phyloP scores from a whole-genome alignment of 2,113 vertebrate species.

The Prietella phreatophila region DNA sequence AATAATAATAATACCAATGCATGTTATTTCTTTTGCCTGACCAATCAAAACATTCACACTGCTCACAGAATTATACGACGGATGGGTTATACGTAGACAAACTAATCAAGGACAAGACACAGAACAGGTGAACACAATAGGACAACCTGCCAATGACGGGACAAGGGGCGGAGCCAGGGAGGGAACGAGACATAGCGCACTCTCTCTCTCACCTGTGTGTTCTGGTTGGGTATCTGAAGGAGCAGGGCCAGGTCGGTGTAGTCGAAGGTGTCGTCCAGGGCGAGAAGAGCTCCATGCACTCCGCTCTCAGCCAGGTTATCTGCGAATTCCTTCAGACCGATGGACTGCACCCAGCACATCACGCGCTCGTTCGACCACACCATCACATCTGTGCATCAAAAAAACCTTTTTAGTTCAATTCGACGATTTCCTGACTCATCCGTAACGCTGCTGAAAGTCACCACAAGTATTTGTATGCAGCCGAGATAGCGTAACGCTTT shows the following conservation, averaged over 20 bases:
- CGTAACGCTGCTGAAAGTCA: background rate
- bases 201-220: constrained; percentile 77
- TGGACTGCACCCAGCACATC: constrained; percentile 88
- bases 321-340: constrained; percentile 89
- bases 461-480: background rate
- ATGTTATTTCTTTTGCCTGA: background rate
- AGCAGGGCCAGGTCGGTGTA: constrained; percentile 87
- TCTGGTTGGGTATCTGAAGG: constrained; percentile 90
- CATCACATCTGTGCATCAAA: constrained; percentile 80
- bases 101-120: background rate
- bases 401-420: background rate
- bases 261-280: constrained; percentile 90
- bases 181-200: background rate
- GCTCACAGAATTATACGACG: background rate
- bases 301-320: constrained; percentile 88
- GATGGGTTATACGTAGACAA: background rate
- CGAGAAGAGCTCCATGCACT: constrained; percentile 87
- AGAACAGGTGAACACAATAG: background rate
- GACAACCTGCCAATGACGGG: background rate
- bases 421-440: background rate
- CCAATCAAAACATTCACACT: background rate
- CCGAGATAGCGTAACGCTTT: background rate
- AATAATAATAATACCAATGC: no score
- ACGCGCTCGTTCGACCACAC: constrained; percentile 93
- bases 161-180: background rate